Conservation (phyloP, 2,113 vertebrate genomes). For the Megalops atlanticus region DNA sequence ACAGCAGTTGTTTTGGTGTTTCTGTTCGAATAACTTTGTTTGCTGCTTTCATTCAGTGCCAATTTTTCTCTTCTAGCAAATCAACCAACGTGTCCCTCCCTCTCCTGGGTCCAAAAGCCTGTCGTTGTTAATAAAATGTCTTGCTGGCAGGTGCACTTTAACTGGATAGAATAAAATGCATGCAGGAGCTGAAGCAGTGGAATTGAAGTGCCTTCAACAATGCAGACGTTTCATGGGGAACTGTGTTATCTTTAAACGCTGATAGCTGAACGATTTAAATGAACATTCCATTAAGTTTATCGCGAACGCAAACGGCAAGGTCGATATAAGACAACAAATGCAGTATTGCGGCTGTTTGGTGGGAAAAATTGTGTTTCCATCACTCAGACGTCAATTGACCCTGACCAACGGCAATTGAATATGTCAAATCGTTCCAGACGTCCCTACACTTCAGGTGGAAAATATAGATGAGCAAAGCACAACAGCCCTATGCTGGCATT, state of each 20-base stretch:
- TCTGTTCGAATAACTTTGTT: conserved; percentile 1
- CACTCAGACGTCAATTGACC: no score
- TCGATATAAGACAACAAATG: no score
- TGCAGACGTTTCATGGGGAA: background rate
- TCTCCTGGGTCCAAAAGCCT: conserved; percentile 6
- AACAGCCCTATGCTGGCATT: no score
- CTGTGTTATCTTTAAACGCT: background rate
- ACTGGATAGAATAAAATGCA: background rate
- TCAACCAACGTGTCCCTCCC: background rate
- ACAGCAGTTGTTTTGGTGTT: conserved; percentile 3
- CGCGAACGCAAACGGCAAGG: background rate
- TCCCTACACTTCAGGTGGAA: no score
- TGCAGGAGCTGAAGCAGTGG: background rate
- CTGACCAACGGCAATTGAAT: no score
- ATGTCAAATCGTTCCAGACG: no score
- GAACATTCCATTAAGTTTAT: background rate
- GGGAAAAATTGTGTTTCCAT: no score
- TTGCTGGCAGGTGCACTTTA: background rate
- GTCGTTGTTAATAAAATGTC: background rate
- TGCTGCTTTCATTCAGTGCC: background rate
- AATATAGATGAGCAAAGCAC: no score
- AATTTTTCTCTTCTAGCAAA: background rate
- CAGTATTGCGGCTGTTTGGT: no score
- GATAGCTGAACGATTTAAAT: background rate
- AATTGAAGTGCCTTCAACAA: background rate